phyloP scores from a whole-genome alignment of 2,113 vertebrate species.

The Microtus oregoni region DNA sequence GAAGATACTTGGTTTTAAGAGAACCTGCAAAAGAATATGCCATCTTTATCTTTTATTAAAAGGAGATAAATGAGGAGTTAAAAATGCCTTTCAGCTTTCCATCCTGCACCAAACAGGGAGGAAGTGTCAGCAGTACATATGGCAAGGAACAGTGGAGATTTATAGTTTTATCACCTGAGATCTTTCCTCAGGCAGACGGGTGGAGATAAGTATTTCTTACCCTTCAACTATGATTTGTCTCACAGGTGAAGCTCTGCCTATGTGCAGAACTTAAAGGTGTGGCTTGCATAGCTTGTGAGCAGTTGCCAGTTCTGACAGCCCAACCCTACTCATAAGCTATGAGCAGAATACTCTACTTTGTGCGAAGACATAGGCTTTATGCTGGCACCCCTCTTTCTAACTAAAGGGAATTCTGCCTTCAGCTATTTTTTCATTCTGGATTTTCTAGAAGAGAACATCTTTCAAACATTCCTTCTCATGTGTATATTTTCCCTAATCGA shows the following conservation, averaged over 20 bases:
- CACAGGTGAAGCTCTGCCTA: constrained; percentile 32
- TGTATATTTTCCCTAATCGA: not conserved
- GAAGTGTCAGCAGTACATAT: constrained; percentile 61
- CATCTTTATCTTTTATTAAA: constrained; percentile 79
- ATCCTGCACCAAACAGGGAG: constrained; percentile 60
- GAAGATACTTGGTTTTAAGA: constrained; percentile 66
- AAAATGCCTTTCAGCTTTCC: constrained; percentile 65
- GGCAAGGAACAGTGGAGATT: constrained; percentile 64
- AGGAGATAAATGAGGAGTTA: constrained; percentile 71
- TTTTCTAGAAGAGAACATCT: not conserved
- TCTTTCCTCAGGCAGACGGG: constrained; percentile 68
- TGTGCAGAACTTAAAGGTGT: constrained; percentile 33
- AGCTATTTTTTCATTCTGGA: not conserved
- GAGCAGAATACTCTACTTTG: not conserved
- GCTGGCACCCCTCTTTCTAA: not conserved
- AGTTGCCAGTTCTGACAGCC: not conserved
- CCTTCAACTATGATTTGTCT: constrained; percentile 78
- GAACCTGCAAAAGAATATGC: constrained; percentile 59
- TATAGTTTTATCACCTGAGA: constrained; percentile 66
- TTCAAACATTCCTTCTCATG: not conserved
- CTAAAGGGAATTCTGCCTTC: not conserved
- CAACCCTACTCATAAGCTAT: not conserved
- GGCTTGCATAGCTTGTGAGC: constrained; percentile 40
- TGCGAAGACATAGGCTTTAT: not conserved
- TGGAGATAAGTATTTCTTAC: constrained; percentile 68